phyloP scores from a whole-genome alignment of 2,113 vertebrate species.

The Xenopus borealis region DNA sequence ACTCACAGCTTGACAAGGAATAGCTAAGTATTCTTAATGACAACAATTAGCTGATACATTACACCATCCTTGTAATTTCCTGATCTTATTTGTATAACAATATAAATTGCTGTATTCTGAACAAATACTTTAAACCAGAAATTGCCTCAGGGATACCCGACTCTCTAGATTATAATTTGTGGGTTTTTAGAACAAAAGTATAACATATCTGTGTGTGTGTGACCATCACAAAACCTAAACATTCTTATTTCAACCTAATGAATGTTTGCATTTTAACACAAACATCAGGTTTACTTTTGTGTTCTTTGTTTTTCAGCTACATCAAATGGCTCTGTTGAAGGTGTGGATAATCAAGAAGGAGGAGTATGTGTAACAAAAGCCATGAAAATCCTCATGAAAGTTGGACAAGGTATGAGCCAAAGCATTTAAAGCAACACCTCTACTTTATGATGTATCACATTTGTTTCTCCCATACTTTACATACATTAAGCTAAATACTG shows the following conservation, averaged over 20 bases:
- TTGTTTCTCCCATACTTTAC: not conserved
- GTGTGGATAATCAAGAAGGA: constrained; percentile 97
- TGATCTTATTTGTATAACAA: constrained; percentile 29
- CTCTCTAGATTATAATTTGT: constrained; percentile 7
- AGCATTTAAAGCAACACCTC: constrained; percentile 13
- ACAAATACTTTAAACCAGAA: constrained; percentile 17
- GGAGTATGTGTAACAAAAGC: constrained; percentile 97
- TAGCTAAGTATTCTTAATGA: constrained; percentile 34
- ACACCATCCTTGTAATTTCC: constrained; percentile 26
- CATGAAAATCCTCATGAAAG: constrained; percentile 99
- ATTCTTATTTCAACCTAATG: no score
- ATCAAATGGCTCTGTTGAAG: constrained; percentile 96
- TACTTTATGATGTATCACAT: not conserved
- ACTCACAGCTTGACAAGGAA: constrained; percentile 6
- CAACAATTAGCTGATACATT: constrained; percentile 38
- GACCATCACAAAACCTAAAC: not conserved
- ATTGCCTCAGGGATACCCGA: not conserved
- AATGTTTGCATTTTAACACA: not conserved
- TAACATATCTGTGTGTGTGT: constrained; percentile 13
- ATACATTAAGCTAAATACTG: no score
- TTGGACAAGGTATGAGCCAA: constrained; percentile 92
- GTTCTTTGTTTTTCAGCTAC: constrained; percentile 75
- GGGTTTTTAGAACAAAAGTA: not conserved
- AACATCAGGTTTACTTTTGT: constrained; percentile 55
- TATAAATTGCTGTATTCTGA: constrained; percentile 17